Conservation (phyloP, 2,888 invertebrate species). For the Drosophila macrospina region DNA sequence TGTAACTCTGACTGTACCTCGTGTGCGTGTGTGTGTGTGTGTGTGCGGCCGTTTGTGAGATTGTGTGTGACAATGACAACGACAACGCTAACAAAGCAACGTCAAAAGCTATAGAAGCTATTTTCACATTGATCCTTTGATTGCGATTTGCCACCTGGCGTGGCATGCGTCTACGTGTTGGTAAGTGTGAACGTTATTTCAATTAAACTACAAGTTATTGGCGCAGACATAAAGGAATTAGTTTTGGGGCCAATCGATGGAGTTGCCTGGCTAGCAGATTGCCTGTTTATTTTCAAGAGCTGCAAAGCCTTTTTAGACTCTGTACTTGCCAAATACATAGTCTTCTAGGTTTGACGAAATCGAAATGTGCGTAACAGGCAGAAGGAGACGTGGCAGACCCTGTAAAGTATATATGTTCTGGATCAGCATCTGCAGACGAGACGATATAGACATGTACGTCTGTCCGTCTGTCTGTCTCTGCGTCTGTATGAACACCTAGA, state of each 20-base stretch:
- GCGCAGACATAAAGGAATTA: slow-evolving; percentile 5
- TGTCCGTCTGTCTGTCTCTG: too few species aligned
- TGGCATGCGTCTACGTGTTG: slow-evolving; percentile 39
- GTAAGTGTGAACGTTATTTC: slow-evolving; percentile 65
- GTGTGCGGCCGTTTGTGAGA: slow-evolving; percentile 10
- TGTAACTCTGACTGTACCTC: slow-evolving; percentile 24
- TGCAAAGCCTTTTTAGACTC: too few species aligned
- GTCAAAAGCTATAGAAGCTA: slow-evolving; percentile 69
- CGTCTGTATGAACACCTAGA: too few species aligned
- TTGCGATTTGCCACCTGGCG: slow-evolving; percentile 53
- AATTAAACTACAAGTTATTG: slow-evolving; percentile 63
- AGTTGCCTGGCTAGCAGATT: not conserved
- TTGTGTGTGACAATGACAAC: slow-evolving; percentile 30
- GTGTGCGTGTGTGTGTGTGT: slow-evolving; percentile 16
- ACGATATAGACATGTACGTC: too few species aligned
- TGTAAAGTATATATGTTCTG: too few species aligned
- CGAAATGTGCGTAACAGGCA: too few species aligned
- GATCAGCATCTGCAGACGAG: too few species aligned
- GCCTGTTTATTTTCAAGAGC: too few species aligned
- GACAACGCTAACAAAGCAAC: slow-evolving; percentile 63
- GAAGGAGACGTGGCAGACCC: too few species aligned
- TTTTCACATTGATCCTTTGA: slow-evolving; percentile 71
- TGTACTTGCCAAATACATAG: too few species aligned
- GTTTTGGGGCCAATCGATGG: too few species aligned
- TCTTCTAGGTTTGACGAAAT: too few species aligned